Evolutionary conservation across 2,888 invertebrate species (phyloP), one percentile per base, ranked within the genome.

Genomic region (Galerucella nymphaeae): DNA sequence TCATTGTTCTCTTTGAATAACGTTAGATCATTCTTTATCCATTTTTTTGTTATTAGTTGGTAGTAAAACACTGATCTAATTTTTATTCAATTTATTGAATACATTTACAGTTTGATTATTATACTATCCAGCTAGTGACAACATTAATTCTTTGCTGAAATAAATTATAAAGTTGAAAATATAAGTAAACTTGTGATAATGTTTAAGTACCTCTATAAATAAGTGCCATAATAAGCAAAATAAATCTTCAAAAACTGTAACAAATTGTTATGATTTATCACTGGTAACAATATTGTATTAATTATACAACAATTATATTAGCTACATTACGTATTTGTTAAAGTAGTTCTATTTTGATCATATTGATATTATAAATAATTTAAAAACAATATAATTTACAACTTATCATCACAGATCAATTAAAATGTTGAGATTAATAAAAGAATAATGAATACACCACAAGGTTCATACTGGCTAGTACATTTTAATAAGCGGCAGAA

Each of bases 121-220:
- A 30, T 30, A 59, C 9, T n/a, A 5, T 59, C 8, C n/a, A n/a
- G 38, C 59, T 30, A 59, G 9, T 30, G 16, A 57, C 57, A 57
- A 57, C 57, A 59, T 59, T 59, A 59, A 59, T 59, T 30, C n/a
- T 59, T 16, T 30, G n/a, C n/a, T 38, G n/a, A 8, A 30, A 59
- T n/a, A 59, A 30, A 30, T 38, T n/a, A 30, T 58, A 58, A 30
- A 16, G 16, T 30, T 30, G 30, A 23, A 57, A 20, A 58, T 30
- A 38, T 38, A 48, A 57, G 57, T 57, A 14, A 23, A 6, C 9
- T n/a, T 48, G 48, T 48, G 6, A 16, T 18, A 58, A 58, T 30
- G 16, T 14, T 59, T 57, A 57, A 57, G 57, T 57, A 57, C 57
- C 14, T 13, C 57, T 13, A 14, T 57, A 57, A 9, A 57, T 23